phyloP scores from a whole-genome alignment of 2,113 vertebrate species.

The Ciconia boyciana region DNA sequence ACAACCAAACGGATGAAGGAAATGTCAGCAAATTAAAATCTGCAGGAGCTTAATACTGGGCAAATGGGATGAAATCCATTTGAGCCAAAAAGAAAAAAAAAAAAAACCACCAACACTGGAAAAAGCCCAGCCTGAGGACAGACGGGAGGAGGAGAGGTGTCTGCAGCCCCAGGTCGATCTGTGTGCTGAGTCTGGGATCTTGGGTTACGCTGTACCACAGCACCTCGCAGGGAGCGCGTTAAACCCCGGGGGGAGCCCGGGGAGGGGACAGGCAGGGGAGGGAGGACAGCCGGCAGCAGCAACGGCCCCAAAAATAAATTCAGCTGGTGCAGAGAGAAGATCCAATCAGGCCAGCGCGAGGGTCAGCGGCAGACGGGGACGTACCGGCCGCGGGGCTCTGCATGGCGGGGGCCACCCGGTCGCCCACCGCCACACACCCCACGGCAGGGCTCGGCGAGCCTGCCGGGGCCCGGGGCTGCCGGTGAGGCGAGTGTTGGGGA shows the following conservation, averaged over 20 bases:
- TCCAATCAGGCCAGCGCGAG: not conserved
- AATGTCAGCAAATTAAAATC: constrained; percentile 60
- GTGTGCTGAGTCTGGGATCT: not conserved
- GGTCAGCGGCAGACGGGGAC: not conserved
- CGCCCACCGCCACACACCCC: not conserved
- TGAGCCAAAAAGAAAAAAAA: not conserved
- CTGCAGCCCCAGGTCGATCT: not conserved
- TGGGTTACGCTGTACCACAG: not conserved
- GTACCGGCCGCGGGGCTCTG: not conserved
- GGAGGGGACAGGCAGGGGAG: not conserved
- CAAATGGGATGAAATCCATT: constrained; percentile 63
- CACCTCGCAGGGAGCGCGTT: not conserved
- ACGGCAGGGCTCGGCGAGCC: accelerated
- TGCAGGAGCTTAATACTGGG: constrained; percentile 57
- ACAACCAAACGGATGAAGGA: constrained; percentile 67
- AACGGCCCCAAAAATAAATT: not conserved
- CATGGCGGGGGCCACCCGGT: not conserved
- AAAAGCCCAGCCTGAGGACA: not conserved
- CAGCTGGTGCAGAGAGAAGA: not conserved
- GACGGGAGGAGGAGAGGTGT: not conserved
- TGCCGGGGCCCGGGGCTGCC: accelerated
- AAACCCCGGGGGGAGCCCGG: not conserved
- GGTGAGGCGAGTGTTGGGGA: accelerated
- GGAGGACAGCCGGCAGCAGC: not conserved
- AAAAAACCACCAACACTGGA: not conserved